Evolutionary conservation across 1,140 invertebrate genomes (phyloP), one percentile per base, ranked within the genome.

Genomic region (Magallana ariakensis): DNA sequence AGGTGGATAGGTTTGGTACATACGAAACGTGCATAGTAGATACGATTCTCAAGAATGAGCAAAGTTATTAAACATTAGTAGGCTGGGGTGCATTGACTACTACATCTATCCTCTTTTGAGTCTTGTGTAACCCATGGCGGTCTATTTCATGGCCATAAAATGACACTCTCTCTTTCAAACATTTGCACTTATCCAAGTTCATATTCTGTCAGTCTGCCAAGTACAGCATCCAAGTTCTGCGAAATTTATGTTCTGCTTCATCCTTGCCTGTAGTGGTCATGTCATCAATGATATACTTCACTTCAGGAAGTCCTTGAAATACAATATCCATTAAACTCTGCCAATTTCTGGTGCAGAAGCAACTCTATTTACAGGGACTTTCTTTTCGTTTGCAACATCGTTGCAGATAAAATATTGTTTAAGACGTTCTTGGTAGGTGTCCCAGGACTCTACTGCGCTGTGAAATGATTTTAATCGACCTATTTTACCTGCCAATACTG

Each of bases 91-190:
- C 89, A 55, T 91, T 83, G 16, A 83, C 16, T 8, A 93, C 91
- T 7, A 92, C 91, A 62, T 92, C 82, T 55, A 92, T 87, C 87
- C 93, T 93, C 6, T 89, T 87, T 13, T 86, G 55, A 15, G 89
- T 90, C 66, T 91, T 87, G 33, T 92, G 90, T 57, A 93, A 85
- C 11, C 92, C 92, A 33, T 89, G n/a, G 16, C 11, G 80, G 82
- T 90, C 88, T 16, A 95, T 92, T 0, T 88, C 89, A 89, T 92
- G 93, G 1, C 94, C 94, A 82, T 83, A 87, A 66, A 62, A 87
- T 82, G 75, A 57, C 16, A 87, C 57, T 19, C 54, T 15, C 2
- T 70, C 60, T 22, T 33, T 60, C 15, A 86, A 81, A 55, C 83
- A 87, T 2, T 83, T 26, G 10, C 82, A 80, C 33, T 84, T 87